Percentiles rank a stretch among this genome's conserved stretches.
Evolutionary conservation across 2,797 vertebrate species (phyloP).

Genomic region (Crocidura indochinensis): DNA sequence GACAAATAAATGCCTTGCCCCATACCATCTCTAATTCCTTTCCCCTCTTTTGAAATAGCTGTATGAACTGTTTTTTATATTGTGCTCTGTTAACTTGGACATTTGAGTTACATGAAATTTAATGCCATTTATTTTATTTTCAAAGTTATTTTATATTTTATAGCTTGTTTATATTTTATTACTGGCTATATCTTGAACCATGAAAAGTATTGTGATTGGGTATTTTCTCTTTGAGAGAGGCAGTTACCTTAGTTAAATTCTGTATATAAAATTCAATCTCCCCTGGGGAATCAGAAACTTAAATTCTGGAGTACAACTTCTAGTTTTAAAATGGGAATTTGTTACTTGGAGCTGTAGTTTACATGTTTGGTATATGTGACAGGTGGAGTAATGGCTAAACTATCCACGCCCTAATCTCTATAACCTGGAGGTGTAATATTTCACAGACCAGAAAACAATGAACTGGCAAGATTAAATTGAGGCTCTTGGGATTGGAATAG

Average conservation of each 20-base stretch:
- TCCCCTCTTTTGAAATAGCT: not conserved
- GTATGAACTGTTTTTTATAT: not conserved
- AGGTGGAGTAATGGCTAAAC: not conserved
- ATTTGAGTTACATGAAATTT: not conserved
- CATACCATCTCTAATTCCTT: not conserved
- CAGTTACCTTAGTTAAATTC: not conserved
- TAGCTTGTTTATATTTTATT: constrained; percentile 23
- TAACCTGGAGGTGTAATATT: not conserved
- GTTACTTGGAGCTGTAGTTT: not conserved
- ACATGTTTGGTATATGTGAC: not conserved
- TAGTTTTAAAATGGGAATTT: not conserved
- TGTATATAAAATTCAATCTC: not conserved
- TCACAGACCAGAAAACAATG: not conserved
- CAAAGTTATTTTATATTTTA: not conserved
- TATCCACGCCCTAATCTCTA: not conserved
- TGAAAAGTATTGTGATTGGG: not conserved
- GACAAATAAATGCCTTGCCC: too few relatives aligned
- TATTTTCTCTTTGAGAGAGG: not conserved
- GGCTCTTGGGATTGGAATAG: not conserved
- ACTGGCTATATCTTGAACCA: not conserved
- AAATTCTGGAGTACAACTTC: not conserved
- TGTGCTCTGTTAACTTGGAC: not conserved
- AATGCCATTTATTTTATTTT: not conserved
- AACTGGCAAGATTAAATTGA: not conserved
- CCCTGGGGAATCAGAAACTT: not conserved